Base-by-base conservation (phyloP, 2,888 invertebrate genomes). In the Dasysyrphus albostriatus region DNA sequence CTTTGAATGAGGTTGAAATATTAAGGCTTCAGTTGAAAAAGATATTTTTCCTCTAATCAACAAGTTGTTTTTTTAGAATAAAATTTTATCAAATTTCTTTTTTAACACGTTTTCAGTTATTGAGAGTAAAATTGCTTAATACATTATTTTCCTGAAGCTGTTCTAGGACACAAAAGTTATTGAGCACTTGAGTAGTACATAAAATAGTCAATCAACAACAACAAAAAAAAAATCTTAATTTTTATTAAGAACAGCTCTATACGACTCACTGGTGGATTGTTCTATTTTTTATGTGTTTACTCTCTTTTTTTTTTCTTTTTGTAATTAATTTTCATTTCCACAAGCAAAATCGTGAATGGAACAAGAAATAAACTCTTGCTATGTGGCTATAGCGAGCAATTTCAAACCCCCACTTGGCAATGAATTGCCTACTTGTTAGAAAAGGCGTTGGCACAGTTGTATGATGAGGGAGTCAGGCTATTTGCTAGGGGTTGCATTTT, bases 241-340 rank as follows among this genome's bases (percentile, higher is more conserved):
- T 39, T 10, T 37, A 19, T 61, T 24, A 61, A 61, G 14, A 39
- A 61, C 59, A 39, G 19, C 8, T 61, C 24, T 24, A 14, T 61
- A 14, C 37, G 39, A 39, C 59, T 24, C 24, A 19, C 39, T 39
- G 37, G 10, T 19, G 59, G 19, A 10, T 2, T 61, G 32, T 39
- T 59, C 19, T 51, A 42, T 37, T 59, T 58, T 65, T 44, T 24
- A 10, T 19, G 39, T 14, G 14, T 4, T n/a, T 9, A 42, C 42
- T 49, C 19, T 3, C 9, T 58, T 5, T 56, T 2, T 56, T 65
- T 63, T 70, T 2, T 56, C 58, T 63, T 70, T 72, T 47, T 37
- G 67, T 79, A 73, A 79, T 83, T 83, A 79, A 69, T 83, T 83
- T 79, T 56, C 58, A 74, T 75, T 65, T 73, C 47, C 44, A 49